Evolutionary conservation across 2,113 vertebrate species (phyloP).

Genomic region (Daphoenositta chrysoptera): DNA sequence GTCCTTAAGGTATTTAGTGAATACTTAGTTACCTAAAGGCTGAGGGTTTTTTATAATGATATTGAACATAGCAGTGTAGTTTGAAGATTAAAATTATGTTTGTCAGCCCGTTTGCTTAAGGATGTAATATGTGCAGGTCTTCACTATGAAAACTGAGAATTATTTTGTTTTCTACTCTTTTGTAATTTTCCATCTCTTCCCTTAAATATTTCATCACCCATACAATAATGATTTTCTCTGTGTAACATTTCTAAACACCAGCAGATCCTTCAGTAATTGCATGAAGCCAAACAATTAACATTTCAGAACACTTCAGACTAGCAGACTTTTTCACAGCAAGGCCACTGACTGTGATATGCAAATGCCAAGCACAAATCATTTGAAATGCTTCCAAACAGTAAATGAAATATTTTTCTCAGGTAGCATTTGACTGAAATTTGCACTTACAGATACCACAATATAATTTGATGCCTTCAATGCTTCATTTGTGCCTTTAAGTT

Average conservation of each 20-base stretch:
- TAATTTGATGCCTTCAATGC: background rate
- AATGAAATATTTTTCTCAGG: background rate
- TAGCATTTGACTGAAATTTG: background rate
- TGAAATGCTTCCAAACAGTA: background rate
- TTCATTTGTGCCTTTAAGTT: background rate
- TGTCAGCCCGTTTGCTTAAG: background rate
- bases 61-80: background rate
- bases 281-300: background rate
- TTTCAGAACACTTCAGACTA: background rate
- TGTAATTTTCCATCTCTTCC: background rate
- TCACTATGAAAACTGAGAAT: background rate
- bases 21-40: background rate
- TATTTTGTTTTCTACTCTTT: background rate
- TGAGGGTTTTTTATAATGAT: background rate
- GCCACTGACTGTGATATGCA: background rate
- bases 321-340: background rate
- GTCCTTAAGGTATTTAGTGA: background rate
- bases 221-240: background rate
- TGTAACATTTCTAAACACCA: background rate
- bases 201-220: background rate
- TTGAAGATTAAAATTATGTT: background rate
- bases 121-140: background rate
- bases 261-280: background rate
- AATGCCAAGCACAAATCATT: background rate
- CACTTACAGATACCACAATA: background rate